Percentiles rank a stretch among this genome's conserved stretches.
Conservation (phyloP, 2,888 invertebrate genomes). For the Agapostemon virescens region DNA sequence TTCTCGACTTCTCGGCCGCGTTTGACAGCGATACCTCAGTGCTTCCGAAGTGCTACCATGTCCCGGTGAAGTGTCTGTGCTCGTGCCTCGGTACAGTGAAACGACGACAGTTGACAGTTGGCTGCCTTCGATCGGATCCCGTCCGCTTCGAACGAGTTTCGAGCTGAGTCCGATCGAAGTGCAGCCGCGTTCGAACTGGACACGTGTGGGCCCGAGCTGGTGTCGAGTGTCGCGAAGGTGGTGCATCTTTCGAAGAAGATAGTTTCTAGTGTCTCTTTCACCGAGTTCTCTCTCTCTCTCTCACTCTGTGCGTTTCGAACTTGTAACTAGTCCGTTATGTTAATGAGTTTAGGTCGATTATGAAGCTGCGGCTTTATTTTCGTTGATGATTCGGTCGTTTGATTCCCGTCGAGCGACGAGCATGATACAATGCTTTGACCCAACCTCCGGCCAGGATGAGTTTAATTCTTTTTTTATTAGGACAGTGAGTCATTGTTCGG, state of each 20-base stretch:
- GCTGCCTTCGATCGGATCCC: conserved; percentile 72
- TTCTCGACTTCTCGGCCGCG: background rate
- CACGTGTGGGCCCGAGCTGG: conserved; percentile 58
- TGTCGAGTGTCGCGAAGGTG: conserved; percentile 67
- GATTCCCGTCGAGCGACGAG: background rate
- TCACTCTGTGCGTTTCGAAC: too few relatives aligned
- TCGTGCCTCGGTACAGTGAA: background rate
- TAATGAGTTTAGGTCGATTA: background rate
- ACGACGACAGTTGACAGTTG: conserved; percentile 51
- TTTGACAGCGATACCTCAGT: background rate
- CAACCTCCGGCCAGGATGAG: background rate
- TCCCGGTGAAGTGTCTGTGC: background rate
- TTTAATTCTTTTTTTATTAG: conserved; percentile 19
- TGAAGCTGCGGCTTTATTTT: background rate
- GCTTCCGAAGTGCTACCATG: background rate
- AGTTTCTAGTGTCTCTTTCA: too few relatives aligned
- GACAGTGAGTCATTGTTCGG: conserved; percentile 32
- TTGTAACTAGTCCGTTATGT: too few relatives aligned
- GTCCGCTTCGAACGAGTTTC: conserved; percentile 11
- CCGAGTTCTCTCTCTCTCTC: too few relatives aligned
- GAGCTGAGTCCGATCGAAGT: conserved; percentile 66
- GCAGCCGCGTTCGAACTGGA: conserved; percentile 74
- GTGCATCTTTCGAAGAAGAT: conserved; percentile 50
- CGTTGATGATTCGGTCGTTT: background rate
- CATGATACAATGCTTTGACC: background rate